These are phyloP conservation scores for Ahaetulla prasina DNA, from an alignment of 2,113 vertebrate species.

Conservation along the genomic window DNA sequence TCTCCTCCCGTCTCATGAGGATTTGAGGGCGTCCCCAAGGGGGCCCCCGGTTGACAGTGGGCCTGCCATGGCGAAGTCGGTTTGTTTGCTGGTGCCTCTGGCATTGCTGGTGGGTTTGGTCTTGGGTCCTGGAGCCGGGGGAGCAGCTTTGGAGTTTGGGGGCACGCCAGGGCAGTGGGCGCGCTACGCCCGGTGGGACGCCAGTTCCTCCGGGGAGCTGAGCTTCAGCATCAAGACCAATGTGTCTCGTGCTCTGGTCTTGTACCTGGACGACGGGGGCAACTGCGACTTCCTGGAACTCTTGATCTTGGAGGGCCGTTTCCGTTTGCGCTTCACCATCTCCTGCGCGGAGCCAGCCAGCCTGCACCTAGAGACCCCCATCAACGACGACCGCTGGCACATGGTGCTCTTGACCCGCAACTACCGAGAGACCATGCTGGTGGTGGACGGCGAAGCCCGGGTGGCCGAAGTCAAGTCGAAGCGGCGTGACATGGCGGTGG, in stretches of 20 bases:
- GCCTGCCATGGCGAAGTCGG: accelerated
- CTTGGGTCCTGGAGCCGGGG: slow-evolving; percentile 50
- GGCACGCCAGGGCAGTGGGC: slow-evolving; percentile 91
- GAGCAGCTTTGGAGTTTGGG: slow-evolving; percentile 80
- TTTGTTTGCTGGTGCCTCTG: slow-evolving; percentile 13
- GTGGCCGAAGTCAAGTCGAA: slow-evolving; percentile 85
- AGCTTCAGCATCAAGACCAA: slow-evolving; percentile 91
- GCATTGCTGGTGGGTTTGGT: slow-evolving; percentile 53
- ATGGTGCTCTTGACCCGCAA: slow-evolving; percentile 79
- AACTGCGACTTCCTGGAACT: slow-evolving; percentile 96
- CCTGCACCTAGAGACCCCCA: slow-evolving; percentile 75
- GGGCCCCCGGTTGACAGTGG: not conserved
- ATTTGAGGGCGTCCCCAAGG: not conserved
- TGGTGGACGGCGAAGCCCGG: slow-evolving; percentile 85
- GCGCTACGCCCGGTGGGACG: slow-evolving; percentile 85
- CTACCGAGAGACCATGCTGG: slow-evolving; percentile 76
- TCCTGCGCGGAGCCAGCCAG: slow-evolving; percentile 87
- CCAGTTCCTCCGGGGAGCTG: slow-evolving; percentile 79
- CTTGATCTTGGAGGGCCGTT: slow-evolving; percentile 78
- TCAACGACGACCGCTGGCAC: slow-evolving; percentile 89
- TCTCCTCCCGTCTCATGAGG: not conserved
- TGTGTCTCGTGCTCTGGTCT: slow-evolving; percentile 80
- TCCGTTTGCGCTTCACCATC: slow-evolving; percentile 86
- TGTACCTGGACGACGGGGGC: slow-evolving; percentile 90
- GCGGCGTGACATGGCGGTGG: slow-evolving; percentile 85